A percentile compares a stretch with the other conserved stretches of the same genome.
These are phyloP conservation scores for Onthophagus sagittarius DNA, from an alignment of 2,888 invertebrate genomes.

Conservation along the genomic window DNA sequence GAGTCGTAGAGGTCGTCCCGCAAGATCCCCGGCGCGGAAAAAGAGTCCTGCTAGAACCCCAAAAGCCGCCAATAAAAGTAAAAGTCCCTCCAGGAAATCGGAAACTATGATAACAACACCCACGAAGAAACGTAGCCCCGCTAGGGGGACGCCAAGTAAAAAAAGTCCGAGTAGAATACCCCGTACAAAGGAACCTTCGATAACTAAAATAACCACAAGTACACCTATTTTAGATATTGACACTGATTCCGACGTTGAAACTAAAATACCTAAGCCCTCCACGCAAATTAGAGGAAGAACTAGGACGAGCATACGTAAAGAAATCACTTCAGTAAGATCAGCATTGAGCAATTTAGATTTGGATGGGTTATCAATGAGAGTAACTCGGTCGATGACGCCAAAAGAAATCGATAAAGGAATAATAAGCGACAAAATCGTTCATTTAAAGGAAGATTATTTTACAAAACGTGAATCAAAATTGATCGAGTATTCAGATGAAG, in stretches of 20 bases:
- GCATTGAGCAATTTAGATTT: neutral
- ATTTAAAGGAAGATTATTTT: constrained; percentile 36
- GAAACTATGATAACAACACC: constrained; percentile 6
- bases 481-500: constrained; percentile 47
- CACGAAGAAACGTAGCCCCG: constrained; percentile 17
- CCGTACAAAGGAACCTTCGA: neutral
- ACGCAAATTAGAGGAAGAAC: constrained; percentile 37
- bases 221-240: constrained; percentile 23
- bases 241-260: constrained; percentile 26
- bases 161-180: constrained; percentile 23
- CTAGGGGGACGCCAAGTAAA: neutral
- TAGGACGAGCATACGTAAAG: constrained; percentile 20
- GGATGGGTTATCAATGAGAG: constrained; percentile 20
- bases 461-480: constrained; percentile 34
- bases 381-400: constrained; percentile 36
- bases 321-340: neutral
- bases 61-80: constrained; percentile 12
- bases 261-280: constrained; percentile 37
- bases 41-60: constrained; percentile 17
- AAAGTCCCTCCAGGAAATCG: constrained; percentile 24
- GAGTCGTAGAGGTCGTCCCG: neutral
- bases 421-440: constrained; percentile 37
- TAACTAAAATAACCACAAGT: constrained; percentile 11
- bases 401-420: constrained; percentile 27
- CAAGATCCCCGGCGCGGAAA: neutral